A percentile compares a stretch with the other conserved stretches of the same genome.
These are phyloP conservation scores for Catharus fuscescens DNA, from an alignment of 2,113 vertebrate genomes.

Conservation along the genomic window DNA sequence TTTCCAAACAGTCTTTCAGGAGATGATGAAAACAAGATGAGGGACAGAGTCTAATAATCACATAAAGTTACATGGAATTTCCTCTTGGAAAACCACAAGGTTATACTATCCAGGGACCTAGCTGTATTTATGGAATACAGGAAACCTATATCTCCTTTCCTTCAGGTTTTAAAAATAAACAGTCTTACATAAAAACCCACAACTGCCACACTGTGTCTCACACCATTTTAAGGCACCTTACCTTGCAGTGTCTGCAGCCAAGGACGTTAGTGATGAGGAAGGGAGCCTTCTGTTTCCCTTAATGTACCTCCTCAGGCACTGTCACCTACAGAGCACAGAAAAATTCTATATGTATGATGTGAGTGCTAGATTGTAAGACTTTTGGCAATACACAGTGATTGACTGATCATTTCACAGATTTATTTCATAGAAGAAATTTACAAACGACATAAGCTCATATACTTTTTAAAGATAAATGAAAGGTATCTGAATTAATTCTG, in stretches of 20 bases:
- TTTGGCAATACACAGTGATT: neutral
- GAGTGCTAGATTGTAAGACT: neutral
- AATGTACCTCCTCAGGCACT: neutral
- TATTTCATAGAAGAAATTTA: slow-evolving; percentile 42
- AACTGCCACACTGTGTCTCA: neutral
- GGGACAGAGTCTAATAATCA: slow-evolving; percentile 22
- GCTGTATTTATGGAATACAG: slow-evolving; percentile 40
- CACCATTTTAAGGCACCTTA: slow-evolving; percentile 5
- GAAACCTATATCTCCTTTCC: slow-evolving; percentile 27
- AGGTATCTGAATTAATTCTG: neutral
- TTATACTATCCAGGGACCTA: slow-evolving; percentile 39
- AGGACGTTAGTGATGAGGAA: neutral
- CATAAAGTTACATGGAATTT: slow-evolving; percentile 43
- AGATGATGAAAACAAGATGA: slow-evolving; percentile 48
- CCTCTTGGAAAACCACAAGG: slow-evolving; percentile 16
- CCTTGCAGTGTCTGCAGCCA: neutral
- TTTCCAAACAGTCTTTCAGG: slow-evolving; percentile 12
- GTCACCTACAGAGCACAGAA: slow-evolving; percentile 8
- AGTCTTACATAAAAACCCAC: slow-evolving; percentile 26
- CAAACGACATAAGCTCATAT: neutral
- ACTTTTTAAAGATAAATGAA: neutral
- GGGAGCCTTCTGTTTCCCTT: neutral
- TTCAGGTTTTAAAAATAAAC: slow-evolving; percentile 54
- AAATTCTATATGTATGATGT: slow-evolving; percentile 13
- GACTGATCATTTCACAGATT: slow-evolving; percentile 14